Evolutionary conservation across 1,140 invertebrate species (phyloP), one percentile per base, ranked within the genome.

Genomic region (Zophobas morio): DNA sequence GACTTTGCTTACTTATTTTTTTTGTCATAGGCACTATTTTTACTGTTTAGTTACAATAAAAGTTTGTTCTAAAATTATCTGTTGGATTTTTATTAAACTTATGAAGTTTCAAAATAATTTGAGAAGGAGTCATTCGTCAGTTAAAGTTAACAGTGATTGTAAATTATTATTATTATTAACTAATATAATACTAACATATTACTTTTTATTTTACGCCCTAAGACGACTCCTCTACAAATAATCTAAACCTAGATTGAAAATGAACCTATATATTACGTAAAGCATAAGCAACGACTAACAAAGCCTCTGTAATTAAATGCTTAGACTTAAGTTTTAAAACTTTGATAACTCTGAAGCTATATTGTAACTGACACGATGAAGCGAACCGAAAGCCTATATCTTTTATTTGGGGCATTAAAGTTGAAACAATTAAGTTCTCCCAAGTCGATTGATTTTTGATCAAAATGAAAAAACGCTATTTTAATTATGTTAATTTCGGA

Each of bases 221-320:
- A 20, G 20, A 20, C 20, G 20, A 20, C 20, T 20, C n/a, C 49
- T 20, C 6, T 51, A 51, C 6, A 51, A 51, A 51, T 51, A 51
- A 63, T 63, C 40, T 39, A 39, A 66, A 66, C 42, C 42, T 66
- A n/a, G 42, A 60, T 36, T 66, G 60, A 66, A 39, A 66, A 46
- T 40, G 33, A 66, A 40, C 60, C 60, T 42, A 66, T 60, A 60
- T 4, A 60, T 60, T 60, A 60, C 56, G 34, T 60, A 36, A 60
- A 39, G 34, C 56, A 36, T 60, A 37, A 60, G 37, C 56, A 54
- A n/a, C 56, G 60, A 37, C 60, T 66, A 66, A 66, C 60, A 66
- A 66, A 66, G 60, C 33, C 60, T 66, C 42, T 6, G 60, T 66
- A 66, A 66, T 66, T 66, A 66, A 66, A 40, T 66, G 60, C 60